Conservation (phyloP, 2,888 invertebrate species). For the Acleris sparsana region DNA sequence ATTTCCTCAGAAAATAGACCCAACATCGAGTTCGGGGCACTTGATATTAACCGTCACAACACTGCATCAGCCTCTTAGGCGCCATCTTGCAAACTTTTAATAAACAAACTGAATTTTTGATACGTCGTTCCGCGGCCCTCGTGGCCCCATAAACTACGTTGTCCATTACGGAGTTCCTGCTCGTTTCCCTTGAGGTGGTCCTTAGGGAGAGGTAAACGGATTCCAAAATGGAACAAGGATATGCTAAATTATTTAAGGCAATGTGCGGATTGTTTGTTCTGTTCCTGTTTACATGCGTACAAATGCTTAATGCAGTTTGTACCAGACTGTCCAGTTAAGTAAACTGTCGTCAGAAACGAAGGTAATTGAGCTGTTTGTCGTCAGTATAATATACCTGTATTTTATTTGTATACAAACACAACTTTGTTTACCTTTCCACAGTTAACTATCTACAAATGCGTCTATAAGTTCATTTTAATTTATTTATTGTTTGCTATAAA, state of each 20-base stretch:
- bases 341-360: too few species aligned
- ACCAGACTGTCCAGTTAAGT: too few species aligned
- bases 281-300: neutral
- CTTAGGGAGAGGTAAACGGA: conserved; percentile 29
- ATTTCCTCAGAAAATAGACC: too few species aligned
- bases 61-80: conserved; percentile 6
- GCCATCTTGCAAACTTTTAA: conserved; percentile 22
- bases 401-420: too few species aligned
- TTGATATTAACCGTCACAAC: neutral
- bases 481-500: too few species aligned
- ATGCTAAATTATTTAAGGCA: conserved; percentile 28
- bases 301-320: neutral
- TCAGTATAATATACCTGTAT: too few species aligned
- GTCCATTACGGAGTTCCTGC: conserved; percentile 30
- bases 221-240: conserved; percentile 32
- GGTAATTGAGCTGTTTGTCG: too few species aligned
- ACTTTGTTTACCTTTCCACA: too few species aligned
- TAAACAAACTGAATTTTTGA: conserved; percentile 26
- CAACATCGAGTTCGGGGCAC: too few species aligned
- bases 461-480: too few species aligned
- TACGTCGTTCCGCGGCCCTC: conserved; percentile 7
- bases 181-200: conserved; percentile 2
- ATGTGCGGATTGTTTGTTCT: conserved; percentile 5
- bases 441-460: too few species aligned
- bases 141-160: conserved; percentile 28